Evolutionary conservation across 1,140 invertebrate genomes (phyloP).

Genomic region (silkworm (Bombyx mori)): DNA sequence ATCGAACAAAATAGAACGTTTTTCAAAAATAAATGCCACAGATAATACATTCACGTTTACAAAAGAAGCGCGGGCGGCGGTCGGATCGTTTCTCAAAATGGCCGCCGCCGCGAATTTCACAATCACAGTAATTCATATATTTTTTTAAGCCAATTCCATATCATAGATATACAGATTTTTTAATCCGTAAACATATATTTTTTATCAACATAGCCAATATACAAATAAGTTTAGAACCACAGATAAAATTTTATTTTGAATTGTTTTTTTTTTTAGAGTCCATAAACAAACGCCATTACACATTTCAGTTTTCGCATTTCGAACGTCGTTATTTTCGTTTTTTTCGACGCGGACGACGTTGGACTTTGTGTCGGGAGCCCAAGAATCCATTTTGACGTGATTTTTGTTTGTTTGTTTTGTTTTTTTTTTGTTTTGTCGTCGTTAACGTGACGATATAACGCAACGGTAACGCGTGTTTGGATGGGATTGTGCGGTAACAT

Average conservation of each 20-base stretch:
- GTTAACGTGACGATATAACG: no score
- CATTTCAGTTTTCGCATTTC: no score
- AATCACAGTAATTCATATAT: no score
- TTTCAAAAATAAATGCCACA: constrained; percentile 46
- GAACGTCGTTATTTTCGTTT: constrained; percentile 53
- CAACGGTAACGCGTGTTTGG: constrained; percentile 38
- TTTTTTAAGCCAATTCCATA: no score
- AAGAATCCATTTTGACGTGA: constrained; percentile 48
- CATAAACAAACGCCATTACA: constrained; percentile 14
- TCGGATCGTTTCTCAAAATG: constrained; percentile 17
- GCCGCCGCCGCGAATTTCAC: constrained; percentile 14
- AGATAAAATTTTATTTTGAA: no score
- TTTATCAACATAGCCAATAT: no score
- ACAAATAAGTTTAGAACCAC: no score
- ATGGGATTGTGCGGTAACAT: constrained; percentile 66
- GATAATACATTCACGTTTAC: constrained; percentile 40
- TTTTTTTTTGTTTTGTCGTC: no score
- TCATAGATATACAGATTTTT: no score
- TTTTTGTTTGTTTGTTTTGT: constrained; percentile 4
- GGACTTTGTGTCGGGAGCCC: constrained; percentile 63
- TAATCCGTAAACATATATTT: no score
- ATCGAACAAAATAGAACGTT: constrained; percentile 14
- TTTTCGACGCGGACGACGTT: constrained; percentile 68
- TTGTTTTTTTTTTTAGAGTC: constrained; percentile 10
- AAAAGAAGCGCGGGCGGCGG: constrained; percentile 6